Conservation (phyloP, 2,888 invertebrate species). For the Sisyra nigra region DNA sequence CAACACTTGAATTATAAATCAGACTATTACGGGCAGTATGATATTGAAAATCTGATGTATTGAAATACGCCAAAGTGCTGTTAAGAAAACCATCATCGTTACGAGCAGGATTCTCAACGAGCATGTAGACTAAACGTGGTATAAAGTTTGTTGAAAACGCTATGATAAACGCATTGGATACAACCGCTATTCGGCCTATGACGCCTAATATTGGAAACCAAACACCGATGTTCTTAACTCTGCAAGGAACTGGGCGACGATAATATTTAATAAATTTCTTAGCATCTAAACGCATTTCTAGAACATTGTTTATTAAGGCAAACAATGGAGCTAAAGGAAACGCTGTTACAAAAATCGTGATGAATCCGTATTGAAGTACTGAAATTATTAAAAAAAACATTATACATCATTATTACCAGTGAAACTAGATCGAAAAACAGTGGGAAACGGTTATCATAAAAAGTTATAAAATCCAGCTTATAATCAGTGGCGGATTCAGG, state of each 20-base stretch:
- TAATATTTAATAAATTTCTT: slow-evolving; percentile 62
- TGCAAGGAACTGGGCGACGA: slow-evolving; percentile 54
- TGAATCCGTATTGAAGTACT: slow-evolving; percentile 77
- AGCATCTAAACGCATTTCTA: slow-evolving; percentile 72
- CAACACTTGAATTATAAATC: slow-evolving; percentile 45
- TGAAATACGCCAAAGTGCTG: slow-evolving; percentile 47
- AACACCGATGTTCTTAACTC: slow-evolving; percentile 61
- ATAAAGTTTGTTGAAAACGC: slow-evolving; percentile 76
- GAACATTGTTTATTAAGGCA: slow-evolving; percentile 64
- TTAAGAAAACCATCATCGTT: slow-evolving; percentile 50
- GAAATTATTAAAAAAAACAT: slow-evolving; percentile 16
- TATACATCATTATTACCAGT: no score
- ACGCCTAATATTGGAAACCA: slow-evolving; percentile 63
- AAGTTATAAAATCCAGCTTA: no score
- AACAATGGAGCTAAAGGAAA: slow-evolving; percentile 74
- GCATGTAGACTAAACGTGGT: slow-evolving; percentile 54
- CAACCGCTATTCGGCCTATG: slow-evolving; percentile 56
- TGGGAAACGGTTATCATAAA: no score
- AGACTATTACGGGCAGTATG: slow-evolving; percentile 34
- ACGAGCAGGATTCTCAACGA: slow-evolving; percentile 30
- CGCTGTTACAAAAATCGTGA: slow-evolving; percentile 71
- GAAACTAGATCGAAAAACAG: no score
- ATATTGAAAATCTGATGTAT: slow-evolving; percentile 40
- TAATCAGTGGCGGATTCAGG: no score
- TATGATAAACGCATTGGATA: slow-evolving; percentile 60